Percentiles rank a stretch among this genome's conserved stretches.
phyloP scores from a whole-genome alignment of 2,113 vertebrate genomes.

The Pseudorasbora parva region DNA sequence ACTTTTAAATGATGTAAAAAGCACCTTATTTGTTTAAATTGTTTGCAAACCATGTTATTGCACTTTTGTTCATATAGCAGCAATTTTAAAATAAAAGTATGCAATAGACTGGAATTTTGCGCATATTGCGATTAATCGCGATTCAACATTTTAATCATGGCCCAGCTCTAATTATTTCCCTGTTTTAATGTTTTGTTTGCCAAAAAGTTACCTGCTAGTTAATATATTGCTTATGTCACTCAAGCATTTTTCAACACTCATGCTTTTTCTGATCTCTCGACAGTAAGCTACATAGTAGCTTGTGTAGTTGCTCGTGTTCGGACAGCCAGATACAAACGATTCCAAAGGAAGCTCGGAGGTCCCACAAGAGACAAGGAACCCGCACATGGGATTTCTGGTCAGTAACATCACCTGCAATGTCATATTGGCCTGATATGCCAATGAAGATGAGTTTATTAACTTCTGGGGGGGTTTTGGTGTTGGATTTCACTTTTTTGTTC shows the following conservation, averaged over 20 bases:
- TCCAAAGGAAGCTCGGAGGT: constrained; percentile 76
- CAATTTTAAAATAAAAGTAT: no score
- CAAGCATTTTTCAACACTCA: not conserved
- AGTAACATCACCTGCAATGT: constrained; percentile 33
- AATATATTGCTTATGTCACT: not conserved
- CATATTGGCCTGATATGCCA: not conserved
- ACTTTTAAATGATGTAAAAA: no score
- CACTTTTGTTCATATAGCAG: no score
- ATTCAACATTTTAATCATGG: no score
- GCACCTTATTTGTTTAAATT: no score
- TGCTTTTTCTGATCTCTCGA: constrained; percentile 15
- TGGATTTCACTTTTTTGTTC: constrained; percentile 37
- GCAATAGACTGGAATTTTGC: no score
- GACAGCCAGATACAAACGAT: constrained; percentile 80
- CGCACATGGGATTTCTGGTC: constrained; percentile 76
- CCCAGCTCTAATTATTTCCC: no score
- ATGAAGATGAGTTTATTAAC: not conserved
- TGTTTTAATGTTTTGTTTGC: no score
- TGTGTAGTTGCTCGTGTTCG: constrained; percentile 81
- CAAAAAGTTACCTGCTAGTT: no score
- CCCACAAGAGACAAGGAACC: constrained; percentile 63
- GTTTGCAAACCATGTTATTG: no score
- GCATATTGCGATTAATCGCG: no score
- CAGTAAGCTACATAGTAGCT: constrained; percentile 87
- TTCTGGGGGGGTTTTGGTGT: not conserved